Conservation (phyloP, 1,140 invertebrate genomes). For the Patella vulgata region DNA sequence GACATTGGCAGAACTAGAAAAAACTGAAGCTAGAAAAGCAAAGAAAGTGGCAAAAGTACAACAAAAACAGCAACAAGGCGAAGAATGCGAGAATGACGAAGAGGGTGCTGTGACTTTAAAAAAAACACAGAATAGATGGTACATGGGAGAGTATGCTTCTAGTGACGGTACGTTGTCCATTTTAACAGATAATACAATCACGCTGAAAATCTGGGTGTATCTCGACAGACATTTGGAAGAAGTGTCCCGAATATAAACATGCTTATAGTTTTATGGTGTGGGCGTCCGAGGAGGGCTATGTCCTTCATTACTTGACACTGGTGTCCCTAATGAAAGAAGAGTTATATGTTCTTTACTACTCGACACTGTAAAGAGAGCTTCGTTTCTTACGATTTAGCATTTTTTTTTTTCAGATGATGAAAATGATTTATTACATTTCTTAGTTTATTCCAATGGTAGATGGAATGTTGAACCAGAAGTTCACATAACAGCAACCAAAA, state of each 20-base stretch:
- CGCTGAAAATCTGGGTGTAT: too few species aligned
- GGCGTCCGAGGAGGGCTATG: too few species aligned
- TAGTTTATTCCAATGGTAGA: constrained; percentile 32
- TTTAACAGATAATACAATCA: too few species aligned
- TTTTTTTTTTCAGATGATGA: constrained; percentile 60
- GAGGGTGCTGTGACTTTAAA: constrained; percentile 31
- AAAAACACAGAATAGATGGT: constrained; percentile 47
- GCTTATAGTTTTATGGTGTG: too few species aligned
- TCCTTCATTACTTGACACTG: too few species aligned
- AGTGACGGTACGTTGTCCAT: constrained; percentile 44
- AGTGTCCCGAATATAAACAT: too few species aligned
- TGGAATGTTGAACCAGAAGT: constrained; percentile 48
- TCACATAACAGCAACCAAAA: constrained; percentile 46
- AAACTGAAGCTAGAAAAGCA: constrained; percentile 28
- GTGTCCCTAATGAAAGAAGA: too few species aligned
- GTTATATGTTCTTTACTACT: too few species aligned
- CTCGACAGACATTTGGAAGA: too few species aligned
- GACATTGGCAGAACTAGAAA: constrained; percentile 19
- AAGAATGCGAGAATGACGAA: constrained; percentile 24
- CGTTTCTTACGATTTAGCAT: too few species aligned
- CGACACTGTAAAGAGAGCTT: too few species aligned
- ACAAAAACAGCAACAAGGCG: constrained; percentile 18
- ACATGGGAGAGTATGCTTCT: constrained; percentile 57
- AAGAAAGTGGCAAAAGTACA: constrained; percentile 21
- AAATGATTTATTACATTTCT: constrained; percentile 51